These are phyloP conservation scores for Glomeris maerens DNA, from an alignment of 1,140 invertebrate species.

Conservation along the genomic window DNA sequence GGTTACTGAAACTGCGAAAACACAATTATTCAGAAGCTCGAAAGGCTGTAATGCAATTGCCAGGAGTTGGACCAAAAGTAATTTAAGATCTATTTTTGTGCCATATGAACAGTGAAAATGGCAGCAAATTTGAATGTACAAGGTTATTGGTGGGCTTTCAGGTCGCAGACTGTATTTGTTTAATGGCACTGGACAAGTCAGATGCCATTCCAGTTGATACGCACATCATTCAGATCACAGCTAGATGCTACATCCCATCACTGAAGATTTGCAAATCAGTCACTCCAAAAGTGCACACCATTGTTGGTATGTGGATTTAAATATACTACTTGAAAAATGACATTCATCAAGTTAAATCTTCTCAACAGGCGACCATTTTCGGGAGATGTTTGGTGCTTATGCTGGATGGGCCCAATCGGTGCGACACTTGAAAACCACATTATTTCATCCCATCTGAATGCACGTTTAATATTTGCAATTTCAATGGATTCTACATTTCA, in stretches of 20 bases:
- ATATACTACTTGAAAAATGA: not conserved
- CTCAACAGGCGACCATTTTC: constrained; percentile 53
- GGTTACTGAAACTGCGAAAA: constrained; percentile 52
- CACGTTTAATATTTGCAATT: not conserved
- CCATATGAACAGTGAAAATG: too few relatives aligned
- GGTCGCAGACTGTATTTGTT: constrained; percentile 95
- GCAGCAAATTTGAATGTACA: too few relatives aligned
- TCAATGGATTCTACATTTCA: not conserved
- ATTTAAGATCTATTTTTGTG: too few relatives aligned
- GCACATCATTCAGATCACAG: constrained; percentile 86
- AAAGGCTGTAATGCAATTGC: constrained; percentile 53
- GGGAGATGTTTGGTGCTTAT: constrained; percentile 62
- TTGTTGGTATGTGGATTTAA: constrained; percentile 46
- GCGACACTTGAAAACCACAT: constrained; percentile 8
- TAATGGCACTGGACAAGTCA: constrained; percentile 87
- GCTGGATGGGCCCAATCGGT: constrained; percentile 95
- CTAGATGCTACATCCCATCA: constrained; percentile 63
- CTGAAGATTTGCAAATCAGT: constrained; percentile 60
- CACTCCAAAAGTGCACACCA: constrained; percentile 64
- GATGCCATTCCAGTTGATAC: constrained; percentile 88
- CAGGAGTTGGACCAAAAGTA: constrained; percentile 80
- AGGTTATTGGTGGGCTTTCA: constrained; percentile 28
- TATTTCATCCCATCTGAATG: not conserved
- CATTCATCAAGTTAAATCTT: constrained; percentile 12
- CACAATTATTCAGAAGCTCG: constrained; percentile 57